Evolutionary conservation across 2,797 vertebrate species (phyloP).

Genomic region (Myotis myotis): DNA sequence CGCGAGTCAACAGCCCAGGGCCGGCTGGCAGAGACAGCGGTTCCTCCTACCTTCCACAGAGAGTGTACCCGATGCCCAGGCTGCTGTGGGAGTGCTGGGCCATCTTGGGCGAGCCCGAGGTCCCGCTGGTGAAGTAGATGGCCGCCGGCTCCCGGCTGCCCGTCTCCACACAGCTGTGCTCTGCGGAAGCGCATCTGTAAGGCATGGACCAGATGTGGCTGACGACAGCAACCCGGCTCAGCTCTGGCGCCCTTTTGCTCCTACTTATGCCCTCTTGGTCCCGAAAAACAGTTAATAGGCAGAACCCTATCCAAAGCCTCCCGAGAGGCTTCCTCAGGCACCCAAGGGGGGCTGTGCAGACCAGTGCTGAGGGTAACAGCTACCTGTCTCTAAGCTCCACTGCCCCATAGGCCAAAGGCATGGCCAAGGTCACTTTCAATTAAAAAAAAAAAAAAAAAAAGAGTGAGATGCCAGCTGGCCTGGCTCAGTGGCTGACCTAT

Average conservation of each 20-base stretch:
- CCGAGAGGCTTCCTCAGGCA: background rate
- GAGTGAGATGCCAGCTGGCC: no score
- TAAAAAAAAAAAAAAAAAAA: background rate
- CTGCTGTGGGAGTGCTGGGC: conserved; percentile 87
- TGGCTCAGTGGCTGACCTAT: no score
- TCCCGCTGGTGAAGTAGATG: conserved; percentile 89
- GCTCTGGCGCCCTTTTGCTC: background rate
- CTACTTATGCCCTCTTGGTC: background rate
- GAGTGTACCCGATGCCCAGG: conserved; percentile 82
- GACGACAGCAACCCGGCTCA: background rate
- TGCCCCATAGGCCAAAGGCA: background rate
- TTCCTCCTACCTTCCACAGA: conserved; percentile 83
- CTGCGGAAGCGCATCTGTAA: conserved; percentile 81
- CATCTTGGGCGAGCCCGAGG: conserved; percentile 88
- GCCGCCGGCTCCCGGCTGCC: conserved; percentile 85
- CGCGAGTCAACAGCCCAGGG: background rate
- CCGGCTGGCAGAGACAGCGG: background rate
- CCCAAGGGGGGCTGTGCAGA: background rate
- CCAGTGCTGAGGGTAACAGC: background rate
- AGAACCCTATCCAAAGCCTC: background rate
- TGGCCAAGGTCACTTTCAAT: background rate
- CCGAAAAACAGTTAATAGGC: background rate
- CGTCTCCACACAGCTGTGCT: conserved; percentile 84
- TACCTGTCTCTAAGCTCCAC: background rate
- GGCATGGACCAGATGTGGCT: background rate